Base-by-base conservation (phyloP, 2,797 vertebrate species). In the Triplophysa yarkandensis region DNA sequence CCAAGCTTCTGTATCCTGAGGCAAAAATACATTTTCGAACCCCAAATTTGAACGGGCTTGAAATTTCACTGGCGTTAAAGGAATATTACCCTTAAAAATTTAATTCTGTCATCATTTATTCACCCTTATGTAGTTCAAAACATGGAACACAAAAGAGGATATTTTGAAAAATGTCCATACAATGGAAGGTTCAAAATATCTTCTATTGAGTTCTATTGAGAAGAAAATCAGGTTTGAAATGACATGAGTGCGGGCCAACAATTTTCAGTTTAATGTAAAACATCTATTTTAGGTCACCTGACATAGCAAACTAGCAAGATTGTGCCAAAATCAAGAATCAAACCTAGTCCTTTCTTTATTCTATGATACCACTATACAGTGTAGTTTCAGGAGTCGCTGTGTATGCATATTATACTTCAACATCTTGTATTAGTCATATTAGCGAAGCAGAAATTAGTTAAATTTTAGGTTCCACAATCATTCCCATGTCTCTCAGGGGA, bases 401-500 rank as follows among this genome's bases (percentile, higher is more conserved):
- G 50, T 68, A 43, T 32, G 32, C 52, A 57, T 75, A 71, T 74
- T 62, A 43, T 52, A 69, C 71, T 43, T 68, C 71, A 78, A 74
- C 63, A 81, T 58, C 55, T 72, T 68, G 41, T 76, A 68, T 71
- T 68, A 69, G 61, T 80, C 28, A 44, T 68, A 68, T 58, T 69
- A 78, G 69, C 65, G n/a, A 67, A 50, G 19, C 63, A 80, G 73
- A 70, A 48, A 66, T 66, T 10, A 62, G 79, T 43, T 61, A 30
- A 73, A 69, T 36, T 55, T 64, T 74, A 80, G 23, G 34, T 27
- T 63, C 16, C 69, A 67, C 71, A 64, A 55, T 80, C 77, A 78
- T 81, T 83, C 80, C 76, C 70, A 68, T 55, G 55, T 39, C 65
- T 78, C 80, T 83, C 82, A 82, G 76, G 80, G 82, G 80, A 78